phyloP scores from a whole-genome alignment of 2,797 vertebrate genomes.

The Petrocephalus schoutedeni region DNA sequence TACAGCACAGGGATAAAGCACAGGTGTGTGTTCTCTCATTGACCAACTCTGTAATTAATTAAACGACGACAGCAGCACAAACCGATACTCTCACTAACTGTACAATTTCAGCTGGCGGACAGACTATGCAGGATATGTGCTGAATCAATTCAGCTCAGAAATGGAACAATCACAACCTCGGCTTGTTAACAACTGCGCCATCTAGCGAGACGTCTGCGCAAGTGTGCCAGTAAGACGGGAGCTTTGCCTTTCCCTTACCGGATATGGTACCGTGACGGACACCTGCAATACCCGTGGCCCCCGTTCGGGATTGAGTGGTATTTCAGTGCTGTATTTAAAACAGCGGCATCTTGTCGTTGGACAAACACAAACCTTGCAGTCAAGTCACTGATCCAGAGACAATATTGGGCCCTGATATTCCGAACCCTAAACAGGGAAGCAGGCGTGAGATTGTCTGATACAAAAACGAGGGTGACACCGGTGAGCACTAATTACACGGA shows the following conservation, averaged over 20 bases:
- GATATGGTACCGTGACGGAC: neutral
- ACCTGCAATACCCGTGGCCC: neutral
- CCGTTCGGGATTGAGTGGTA: neutral
- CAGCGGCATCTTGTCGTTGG: neutral
- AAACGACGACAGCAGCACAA: neutral
- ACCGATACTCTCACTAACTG: neutral
- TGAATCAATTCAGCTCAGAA: neutral
- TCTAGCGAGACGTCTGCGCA: neutral
- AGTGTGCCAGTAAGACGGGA: neutral
- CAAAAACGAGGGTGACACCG: too few species aligned
- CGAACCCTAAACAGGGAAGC: neutral
- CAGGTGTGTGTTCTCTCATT: neutral
- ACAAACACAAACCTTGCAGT: neutral
- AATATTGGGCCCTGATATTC: neutral
- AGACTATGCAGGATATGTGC: neutral
- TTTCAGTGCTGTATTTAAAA: neutral
- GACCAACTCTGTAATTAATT: neutral
- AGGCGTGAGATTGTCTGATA: neutral
- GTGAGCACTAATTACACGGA: neutral
- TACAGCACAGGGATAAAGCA: neutral
- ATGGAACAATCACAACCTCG: neutral
- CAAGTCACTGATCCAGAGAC: neutral
- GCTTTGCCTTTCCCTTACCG: neutral
- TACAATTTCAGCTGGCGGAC: too few species aligned
- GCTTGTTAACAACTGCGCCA: neutral